phyloP scores from a whole-genome alignment of 2,797 vertebrate genomes.

The Erethizon dorsatum region DNA sequence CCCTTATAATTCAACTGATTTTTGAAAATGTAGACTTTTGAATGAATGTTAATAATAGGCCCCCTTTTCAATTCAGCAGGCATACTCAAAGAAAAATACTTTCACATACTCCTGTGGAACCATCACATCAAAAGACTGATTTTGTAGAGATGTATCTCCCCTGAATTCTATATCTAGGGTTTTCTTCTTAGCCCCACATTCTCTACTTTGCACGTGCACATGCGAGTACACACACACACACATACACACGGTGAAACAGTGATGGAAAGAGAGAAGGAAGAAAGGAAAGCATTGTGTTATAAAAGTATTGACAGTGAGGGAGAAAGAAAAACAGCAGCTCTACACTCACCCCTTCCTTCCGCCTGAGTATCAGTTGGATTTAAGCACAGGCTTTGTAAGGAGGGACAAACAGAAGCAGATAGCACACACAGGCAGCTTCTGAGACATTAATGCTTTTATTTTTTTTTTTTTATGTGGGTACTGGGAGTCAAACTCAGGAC shows the following conservation, averaged over 20 bases:
- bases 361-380: conserved; percentile 7
- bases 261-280: conserved; percentile 1
- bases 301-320: conserved; percentile 53
- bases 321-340: conserved; percentile 33
- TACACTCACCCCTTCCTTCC: neutral
- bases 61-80: conserved; percentile 77
- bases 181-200: neutral
- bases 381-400: neutral
- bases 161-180: neutral
- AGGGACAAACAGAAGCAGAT: neutral
- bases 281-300: conserved; percentile 49
- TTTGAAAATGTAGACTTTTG: conserved; percentile 74
- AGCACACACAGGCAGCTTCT: neutral
- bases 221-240: too few species aligned
- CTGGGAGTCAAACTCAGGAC: too few species aligned
- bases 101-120: conserved; percentile 70
- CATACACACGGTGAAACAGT: conserved; percentile 56
- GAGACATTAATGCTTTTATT: neutral
- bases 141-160: conserved; percentile 44
- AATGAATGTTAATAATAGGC: conserved; percentile 78
- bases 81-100: conserved; percentile 74
- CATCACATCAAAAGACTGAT: conserved; percentile 61
- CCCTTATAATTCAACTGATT: conserved; percentile 69
- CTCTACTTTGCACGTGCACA: neutral
- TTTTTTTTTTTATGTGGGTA: too few species aligned